Evolutionary conservation across 2,888 invertebrate genomes (phyloP), one percentile per base, ranked within the genome.

Genomic region (Drosophila paramelanica): DNA sequence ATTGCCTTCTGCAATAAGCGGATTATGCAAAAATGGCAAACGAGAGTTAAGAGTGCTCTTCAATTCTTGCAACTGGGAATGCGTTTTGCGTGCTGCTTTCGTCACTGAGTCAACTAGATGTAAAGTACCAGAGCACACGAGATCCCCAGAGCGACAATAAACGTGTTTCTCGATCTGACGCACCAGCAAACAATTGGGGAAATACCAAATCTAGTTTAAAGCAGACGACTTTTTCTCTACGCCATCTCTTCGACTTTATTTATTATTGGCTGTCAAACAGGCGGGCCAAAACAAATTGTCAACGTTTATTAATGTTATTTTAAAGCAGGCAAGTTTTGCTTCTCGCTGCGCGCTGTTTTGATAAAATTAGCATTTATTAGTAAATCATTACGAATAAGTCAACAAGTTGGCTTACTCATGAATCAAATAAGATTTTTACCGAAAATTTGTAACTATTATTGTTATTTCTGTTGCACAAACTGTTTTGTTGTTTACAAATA

Each of bases 21-120:
- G 87, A 64, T 87, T 83, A 84, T 77, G 79, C 77, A 67, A 58
- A 58, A 46, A 49, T 33, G 42, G 4, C 31, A 59, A 52, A 13
- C 46, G 45, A 41, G 11, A 42, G 33, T 45, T 36, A 5, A 38
- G 57, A 70, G 46, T n/a, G 7, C 47, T 47, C 42, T 14, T 3
- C 23, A 31, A 74, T 13, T 62, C 17, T 31, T 10, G 31, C 2
- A 31, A 13, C 17, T 5, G 17, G 14, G 38, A 42, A 33, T 36
- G 52, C 23, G 20, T 31, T 11, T 11, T 45, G 43, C 20, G 7
- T 20, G 17, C 17, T 14, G 53, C 13, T 33, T 5, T 31, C 25
- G 42, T 53, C n/a, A 45, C 5, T 20, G 13, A 43, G 27, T 14
- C 52, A 31, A 11, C 25, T 7, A 36, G 13, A 47, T 20, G 58